A percentile compares a stretch with the other conserved stretches of the same genome.
phyloP scores from a whole-genome alignment of 2,888 invertebrate genomes.

The Glyphotaelius pellucidus region DNA sequence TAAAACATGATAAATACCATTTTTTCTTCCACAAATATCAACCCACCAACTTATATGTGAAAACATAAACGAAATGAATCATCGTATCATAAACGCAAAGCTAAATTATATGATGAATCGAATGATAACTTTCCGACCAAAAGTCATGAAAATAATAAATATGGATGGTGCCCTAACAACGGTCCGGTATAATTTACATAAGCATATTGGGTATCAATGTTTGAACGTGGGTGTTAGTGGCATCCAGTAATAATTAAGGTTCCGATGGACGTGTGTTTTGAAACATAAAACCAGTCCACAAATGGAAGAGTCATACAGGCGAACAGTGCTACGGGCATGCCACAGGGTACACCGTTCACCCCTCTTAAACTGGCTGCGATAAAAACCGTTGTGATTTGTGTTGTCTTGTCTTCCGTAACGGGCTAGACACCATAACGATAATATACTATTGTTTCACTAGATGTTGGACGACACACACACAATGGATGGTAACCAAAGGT shows the following conservation, averaged over 20 bases:
- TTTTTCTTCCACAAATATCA: too few species aligned
- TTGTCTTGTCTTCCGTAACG: conserved; percentile 20
- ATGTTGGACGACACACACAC: not conserved
- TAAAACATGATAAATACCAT: too few species aligned
- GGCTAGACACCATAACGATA: conserved; percentile 27
- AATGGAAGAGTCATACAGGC: not conserved
- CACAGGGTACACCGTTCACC: not conserved
- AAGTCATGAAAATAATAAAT: not conserved
- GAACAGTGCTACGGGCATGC: too few species aligned
- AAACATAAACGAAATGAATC: too few species aligned
- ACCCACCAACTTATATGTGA: too few species aligned
- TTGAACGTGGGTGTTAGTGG: not conserved
- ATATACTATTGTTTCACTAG: conserved; percentile 18
- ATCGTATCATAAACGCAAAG: not conserved
- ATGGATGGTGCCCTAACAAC: not conserved
- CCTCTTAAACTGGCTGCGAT: not conserved
- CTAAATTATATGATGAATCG: not conserved
- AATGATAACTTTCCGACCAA: not conserved
- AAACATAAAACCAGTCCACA: conserved; percentile 17
- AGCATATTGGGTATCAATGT: not conserved
- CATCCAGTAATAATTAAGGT: not conserved
- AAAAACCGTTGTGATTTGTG: conserved; percentile 44
- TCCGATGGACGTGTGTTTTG: not conserved
- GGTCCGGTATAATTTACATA: not conserved
- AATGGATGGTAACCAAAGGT: not conserved